Percentiles rank a stretch among this genome's conserved stretches.
Evolutionary conservation across 2,113 vertebrate genomes (phyloP).

Genomic region (Xyliphius kryptos): DNA sequence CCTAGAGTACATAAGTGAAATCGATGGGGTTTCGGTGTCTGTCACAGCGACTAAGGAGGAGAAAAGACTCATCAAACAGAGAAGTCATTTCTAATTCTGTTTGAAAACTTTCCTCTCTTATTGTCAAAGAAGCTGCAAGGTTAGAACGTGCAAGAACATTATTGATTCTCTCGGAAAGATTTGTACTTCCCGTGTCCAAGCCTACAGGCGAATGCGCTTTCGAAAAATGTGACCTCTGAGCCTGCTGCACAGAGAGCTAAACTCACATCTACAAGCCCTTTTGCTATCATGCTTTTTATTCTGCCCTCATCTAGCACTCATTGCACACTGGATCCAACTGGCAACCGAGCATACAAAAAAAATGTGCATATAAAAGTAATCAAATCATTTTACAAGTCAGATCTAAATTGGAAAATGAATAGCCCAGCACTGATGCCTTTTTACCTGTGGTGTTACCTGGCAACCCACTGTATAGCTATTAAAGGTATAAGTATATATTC

Average conservation of each 20-base stretch:
- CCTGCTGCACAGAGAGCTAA: slow-evolving; percentile 1
- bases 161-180: slow-evolving; percentile 32
- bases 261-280: slow-evolving; percentile 1
- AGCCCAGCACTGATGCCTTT: not conserved
- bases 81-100: not conserved
- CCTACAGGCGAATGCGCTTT: slow-evolving; percentile 29
- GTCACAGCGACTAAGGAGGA: slow-evolving; percentile 31
- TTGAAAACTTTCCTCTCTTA: not conserved
- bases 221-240: slow-evolving; percentile 13
- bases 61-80: not conserved
- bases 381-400: not conserved
- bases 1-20: not conserved
- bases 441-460: not conserved
- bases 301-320: slow-evolving; percentile 9
- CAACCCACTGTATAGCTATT: not conserved
- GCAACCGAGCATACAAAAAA: not conserved
- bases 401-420: slow-evolving; percentile 7
- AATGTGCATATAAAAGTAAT: slow-evolving; percentile 2
- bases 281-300: slow-evolving; percentile 26
- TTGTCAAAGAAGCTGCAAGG: slow-evolving; percentile 22
- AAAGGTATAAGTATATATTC: not conserved
- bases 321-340: slow-evolving; percentile 8
- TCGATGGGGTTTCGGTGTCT: not conserved
- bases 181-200: slow-evolving; percentile 29
- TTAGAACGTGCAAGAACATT: slow-evolving; percentile 19